Evolutionary conservation across 1,140 invertebrate species (phyloP), one percentile per base, ranked within the genome.

Genomic region (Formica selysi): DNA sequence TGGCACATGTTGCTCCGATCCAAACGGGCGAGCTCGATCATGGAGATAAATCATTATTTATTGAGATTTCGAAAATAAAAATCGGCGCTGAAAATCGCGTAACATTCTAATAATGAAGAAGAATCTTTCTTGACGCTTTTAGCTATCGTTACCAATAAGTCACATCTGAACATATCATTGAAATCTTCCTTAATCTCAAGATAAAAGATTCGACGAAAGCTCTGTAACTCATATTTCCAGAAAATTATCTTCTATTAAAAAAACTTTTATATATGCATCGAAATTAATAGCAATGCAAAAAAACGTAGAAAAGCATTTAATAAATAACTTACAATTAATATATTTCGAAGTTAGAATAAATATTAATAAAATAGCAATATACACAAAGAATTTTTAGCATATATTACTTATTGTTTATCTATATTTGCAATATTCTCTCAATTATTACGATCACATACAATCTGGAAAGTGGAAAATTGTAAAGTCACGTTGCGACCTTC

Each of bases 71-170:
- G 13, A 7, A 10, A 5, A 32, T 29, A 16, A 57, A 36, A 32
- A 7, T n/a, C 22, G 41, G n/a, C 70, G 7, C 5, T 44, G 19
- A 76, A 74, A 83, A 83, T 89, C 64, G 26, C 51, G 54, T 59
- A 86, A 89, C 29, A 41, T 73, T 89, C 61, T 32, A 78, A 19
- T 83, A 83, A 83, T 57, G 51, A 76, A 54, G 26, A 70, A 71
- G 70, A 11, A 51, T 54, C 29, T 61, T 26, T 85, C 36, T 48
- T 61, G 10, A 7, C 5, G 6, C 2, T 54, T 19, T 48, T 38
- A 22, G 16, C 16, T 67, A 26, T 51, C 8, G 5, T 62, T 7
- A n/a, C 51, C 19, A 54, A 71, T 32, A 29, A 36, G 32, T n/a
- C 32, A 65, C 48, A 51, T 73, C 2, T 2, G 0, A 57, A 16